These are phyloP conservation scores for Tamias sibiricus DNA, from an alignment of 2,113 vertebrate genomes.

Conservation along the genomic window DNA sequence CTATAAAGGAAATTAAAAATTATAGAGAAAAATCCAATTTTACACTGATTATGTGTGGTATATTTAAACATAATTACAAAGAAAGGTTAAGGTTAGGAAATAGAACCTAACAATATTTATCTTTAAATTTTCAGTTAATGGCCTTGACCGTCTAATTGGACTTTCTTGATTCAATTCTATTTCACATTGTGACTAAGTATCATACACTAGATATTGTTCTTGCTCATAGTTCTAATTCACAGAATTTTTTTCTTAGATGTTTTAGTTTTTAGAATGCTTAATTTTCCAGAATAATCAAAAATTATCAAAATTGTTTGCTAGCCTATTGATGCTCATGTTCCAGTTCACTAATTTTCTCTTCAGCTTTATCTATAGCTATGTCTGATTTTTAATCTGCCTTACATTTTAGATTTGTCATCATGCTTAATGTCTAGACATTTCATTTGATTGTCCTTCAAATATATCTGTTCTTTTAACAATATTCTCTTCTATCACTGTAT, in stretches of 20 bases:
- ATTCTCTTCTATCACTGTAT: not conserved
- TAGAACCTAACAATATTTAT: not conserved
- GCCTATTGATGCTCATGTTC: not conserved
- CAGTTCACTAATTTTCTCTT: conserved; percentile 49
- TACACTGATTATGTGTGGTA: not conserved
- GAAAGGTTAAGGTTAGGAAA: not conserved
- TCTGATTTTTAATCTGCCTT: not conserved
- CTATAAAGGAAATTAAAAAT: not conserved
- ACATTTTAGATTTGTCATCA: not conserved
- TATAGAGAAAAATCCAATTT: not conserved
- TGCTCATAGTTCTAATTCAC: not conserved
- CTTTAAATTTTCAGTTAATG: not conserved
- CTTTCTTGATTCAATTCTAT: not conserved
- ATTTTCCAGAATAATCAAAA: not conserved
- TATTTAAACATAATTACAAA: not conserved
- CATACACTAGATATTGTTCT: not conserved
- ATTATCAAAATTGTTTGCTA: conserved; percentile 14
- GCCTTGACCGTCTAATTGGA: not conserved
- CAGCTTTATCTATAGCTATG: not conserved
- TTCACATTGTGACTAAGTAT: not conserved
- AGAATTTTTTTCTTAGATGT: not conserved
- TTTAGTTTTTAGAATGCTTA: conserved; percentile 33
- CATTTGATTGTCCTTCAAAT: not conserved
- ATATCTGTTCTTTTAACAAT: not conserved
- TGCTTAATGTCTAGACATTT: not conserved